These are phyloP conservation scores for Pachycephala philippinensis DNA, from an alignment of 2,113 vertebrate genomes.

Conservation along the genomic window DNA sequence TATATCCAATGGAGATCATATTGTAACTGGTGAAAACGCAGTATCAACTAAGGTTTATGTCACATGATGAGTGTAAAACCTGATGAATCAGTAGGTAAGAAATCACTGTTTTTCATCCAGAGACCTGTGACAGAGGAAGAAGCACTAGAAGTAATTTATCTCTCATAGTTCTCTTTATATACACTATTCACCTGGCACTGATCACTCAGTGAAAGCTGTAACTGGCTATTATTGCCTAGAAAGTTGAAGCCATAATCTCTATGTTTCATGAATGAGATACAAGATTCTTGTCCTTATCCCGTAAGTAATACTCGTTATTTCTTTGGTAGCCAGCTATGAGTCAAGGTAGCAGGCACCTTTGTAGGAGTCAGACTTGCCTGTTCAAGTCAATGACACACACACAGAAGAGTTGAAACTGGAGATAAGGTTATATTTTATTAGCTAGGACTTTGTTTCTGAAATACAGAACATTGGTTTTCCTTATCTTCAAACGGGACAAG, in stretches of 20 bases:
- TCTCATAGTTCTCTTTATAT: not conserved
- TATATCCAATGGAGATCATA: not conserved
- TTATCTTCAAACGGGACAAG: not conserved
- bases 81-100: not conserved
- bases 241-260: not conserved
- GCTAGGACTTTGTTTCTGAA: conserved; percentile 15
- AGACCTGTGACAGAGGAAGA: not conserved
- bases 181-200: not conserved
- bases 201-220: not conserved
- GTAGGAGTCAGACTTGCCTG: conserved; percentile 7
- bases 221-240: not conserved
- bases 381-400: conserved; percentile 31
- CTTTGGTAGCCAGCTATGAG: not conserved
- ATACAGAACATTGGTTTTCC: not conserved
- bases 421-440: conserved; percentile 34
- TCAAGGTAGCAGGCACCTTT: not conserved
- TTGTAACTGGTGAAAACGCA: not conserved
- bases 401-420: not conserved
- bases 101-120: not conserved
- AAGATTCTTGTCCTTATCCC: not conserved
- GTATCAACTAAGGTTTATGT: not conserved
- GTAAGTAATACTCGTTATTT: not conserved
- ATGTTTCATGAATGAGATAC: not conserved
- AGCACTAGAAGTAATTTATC: not conserved
- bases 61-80: not conserved